Evolutionary conservation across 1,140 invertebrate species (phyloP), one percentile per base, ranked within the genome.

Genomic region (Portunus trituberculatus): DNA sequence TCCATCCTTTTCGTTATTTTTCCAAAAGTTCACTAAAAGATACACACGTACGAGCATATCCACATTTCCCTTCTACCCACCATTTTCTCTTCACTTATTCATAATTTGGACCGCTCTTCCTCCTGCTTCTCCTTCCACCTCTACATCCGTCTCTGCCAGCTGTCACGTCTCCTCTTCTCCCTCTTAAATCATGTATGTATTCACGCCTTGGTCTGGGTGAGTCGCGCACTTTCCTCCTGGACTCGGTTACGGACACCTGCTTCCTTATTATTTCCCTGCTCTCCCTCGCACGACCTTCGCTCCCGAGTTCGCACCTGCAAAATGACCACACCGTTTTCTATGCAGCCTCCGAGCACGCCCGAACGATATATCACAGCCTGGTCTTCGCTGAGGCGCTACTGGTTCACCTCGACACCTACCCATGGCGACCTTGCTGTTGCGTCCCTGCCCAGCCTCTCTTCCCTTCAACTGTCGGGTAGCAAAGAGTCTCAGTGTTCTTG

Each of bases 101-200:
- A 39, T 39, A 39, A 39, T 39, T 39, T 39, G 39, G 39, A 6
- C 39, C 6, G 39, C 39, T 39, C 3, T 2, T 59, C 8, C 52
- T 59, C 52, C 52, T 59, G 3, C 52, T 59, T 10, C 52, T 12
- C 8, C 16, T 14, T 10, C 52, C 16, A 10, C 52, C 52, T 59
- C 39, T 39, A 20, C 12, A 59, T 10, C 16, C 52, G 52, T 88
- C 45, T 88, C 31, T 88, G 12, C 10, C 32, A 31, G 10, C 32
- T 31, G 28, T 86, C 32, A 86, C 10, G 12, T 6, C 12, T 86
- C n/a, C 32, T 86, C 28, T 86, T 86, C 28, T 86, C n/a, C n/a
- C 32, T 31, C 32, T 39, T 86, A 31, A 28, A 86, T 86, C 32
- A 86, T 86, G 10, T 86, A 86, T 86, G 10, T 86, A 86, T 86